Evolutionary conservation across 1,140 invertebrate genomes (phyloP).

Genomic region (Thaumetopoea pityocampa): DNA sequence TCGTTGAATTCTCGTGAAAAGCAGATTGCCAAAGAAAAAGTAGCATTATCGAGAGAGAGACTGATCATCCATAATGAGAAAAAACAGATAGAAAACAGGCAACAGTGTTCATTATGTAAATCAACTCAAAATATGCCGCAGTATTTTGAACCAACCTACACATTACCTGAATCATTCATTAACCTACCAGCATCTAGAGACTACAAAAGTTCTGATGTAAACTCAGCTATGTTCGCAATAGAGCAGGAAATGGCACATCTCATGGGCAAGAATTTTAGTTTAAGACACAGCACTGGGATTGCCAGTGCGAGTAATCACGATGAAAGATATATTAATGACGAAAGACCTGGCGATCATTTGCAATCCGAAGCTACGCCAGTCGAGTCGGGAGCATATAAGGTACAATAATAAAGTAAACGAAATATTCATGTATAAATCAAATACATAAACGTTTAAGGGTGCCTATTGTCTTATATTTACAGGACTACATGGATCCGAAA

Average conservation of each 20-base stretch:
- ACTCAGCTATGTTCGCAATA: constrained; percentile 37
- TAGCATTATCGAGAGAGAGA: constrained; percentile 64
- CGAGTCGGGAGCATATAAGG: constrained; percentile 39
- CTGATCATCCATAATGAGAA: constrained; percentile 64
- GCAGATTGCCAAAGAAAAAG: constrained; percentile 71
- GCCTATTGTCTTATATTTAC: constrained; percentile 19
- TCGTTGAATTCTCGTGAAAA: constrained; percentile 67
- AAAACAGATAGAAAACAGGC: constrained; percentile 53
- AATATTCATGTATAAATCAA: too few relatives aligned
- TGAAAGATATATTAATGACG: constrained; percentile 8
- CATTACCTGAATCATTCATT: constrained; percentile 30
- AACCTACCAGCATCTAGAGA: constrained; percentile 36
- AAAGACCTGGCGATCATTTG: background rate
- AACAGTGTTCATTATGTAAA: constrained; percentile 61
- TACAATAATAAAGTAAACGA: too few relatives aligned
- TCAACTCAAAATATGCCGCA: constrained; percentile 35
- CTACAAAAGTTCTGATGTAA: constrained; percentile 30
- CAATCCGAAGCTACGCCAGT: constrained; percentile 18
- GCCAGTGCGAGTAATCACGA: constrained; percentile 9
- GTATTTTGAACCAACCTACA: constrained; percentile 31
- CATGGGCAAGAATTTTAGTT: constrained; percentile 37
- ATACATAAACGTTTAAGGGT: background rate
- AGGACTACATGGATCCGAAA: constrained; percentile 69
- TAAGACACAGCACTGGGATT: constrained; percentile 24
- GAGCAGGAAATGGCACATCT: constrained; percentile 57